A percentile compares a stretch with the other conserved stretches of the same genome.
Evolutionary conservation across 2,888 invertebrate species (phyloP).

Genomic region (Chymomyza amoena): DNA sequence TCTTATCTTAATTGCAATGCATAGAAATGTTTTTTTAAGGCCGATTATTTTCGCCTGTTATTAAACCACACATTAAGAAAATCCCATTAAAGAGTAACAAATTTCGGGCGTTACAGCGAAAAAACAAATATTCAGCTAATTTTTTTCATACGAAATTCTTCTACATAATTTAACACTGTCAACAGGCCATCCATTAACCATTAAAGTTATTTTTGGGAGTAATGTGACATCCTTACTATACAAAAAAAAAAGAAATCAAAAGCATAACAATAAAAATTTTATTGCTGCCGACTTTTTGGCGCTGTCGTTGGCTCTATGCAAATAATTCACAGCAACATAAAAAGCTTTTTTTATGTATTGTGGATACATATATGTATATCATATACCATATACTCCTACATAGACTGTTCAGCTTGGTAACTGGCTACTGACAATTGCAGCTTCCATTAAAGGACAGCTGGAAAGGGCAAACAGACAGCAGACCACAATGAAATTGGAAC

Average conservation of each 20-base stretch:
- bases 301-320: conserved; percentile 29
- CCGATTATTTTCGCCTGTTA: too few relatives aligned
- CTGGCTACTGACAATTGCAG: background rate
- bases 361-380: background rate
- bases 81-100: too few relatives aligned
- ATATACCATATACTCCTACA: background rate
- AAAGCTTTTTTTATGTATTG: background rate
- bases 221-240: conserved; percentile 17
- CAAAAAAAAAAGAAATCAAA: conserved; percentile 21
- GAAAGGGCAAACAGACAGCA: background rate
- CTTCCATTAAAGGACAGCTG: background rate
- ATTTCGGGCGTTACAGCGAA: too few relatives aligned
- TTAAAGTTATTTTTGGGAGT: conserved; percentile 5
- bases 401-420: background rate
- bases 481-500: background rate
- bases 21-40: too few relatives aligned
- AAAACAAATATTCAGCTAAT: too few relatives aligned
- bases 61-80: too few relatives aligned
- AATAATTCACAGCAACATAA: conserved; percentile 1
- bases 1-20: too few relatives aligned
- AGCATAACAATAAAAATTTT: conserved; percentile 56
- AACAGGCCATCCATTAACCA: background rate
- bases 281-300: conserved; percentile 60
- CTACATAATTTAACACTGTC: too few relatives aligned
- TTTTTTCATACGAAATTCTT: too few relatives aligned